phyloP scores from a whole-genome alignment of 1,140 invertebrate species.

The Rhopalosiphum maidis region DNA sequence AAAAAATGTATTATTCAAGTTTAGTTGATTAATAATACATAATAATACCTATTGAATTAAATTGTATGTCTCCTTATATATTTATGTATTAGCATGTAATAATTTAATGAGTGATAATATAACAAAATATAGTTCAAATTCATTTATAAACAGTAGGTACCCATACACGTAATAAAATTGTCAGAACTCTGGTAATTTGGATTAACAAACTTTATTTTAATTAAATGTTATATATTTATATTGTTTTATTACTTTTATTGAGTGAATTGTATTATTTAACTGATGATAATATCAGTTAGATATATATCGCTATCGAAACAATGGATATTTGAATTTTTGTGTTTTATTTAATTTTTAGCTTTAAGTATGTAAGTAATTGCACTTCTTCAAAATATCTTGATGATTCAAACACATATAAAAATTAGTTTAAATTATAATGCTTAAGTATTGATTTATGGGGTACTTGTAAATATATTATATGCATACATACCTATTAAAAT shows the following conservation, averaged over 20 bases:
- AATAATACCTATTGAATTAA: background rate
- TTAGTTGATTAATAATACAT: background rate
- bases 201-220: background rate
- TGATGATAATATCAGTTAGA: background rate
- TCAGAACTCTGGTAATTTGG: background rate
- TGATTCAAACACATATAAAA: background rate
- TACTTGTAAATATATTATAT: background rate
- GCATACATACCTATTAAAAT: background rate
- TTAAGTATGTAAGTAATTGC: background rate
- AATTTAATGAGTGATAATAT: background rate
- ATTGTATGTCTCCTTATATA: background rate
- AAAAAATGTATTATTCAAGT: background rate
- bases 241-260: background rate
- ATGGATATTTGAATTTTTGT: background rate
- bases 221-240: background rate
- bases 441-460: background rate
- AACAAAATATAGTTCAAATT: background rate
- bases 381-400: background rate
- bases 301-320: no score
- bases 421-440: background rate
- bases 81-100: background rate
- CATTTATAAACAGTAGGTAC: background rate
- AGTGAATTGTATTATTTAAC: background rate
- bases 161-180: background rate
- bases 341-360: background rate